Evolutionary conservation across 2,888 invertebrate genomes (phyloP).

Genomic region (Steinernema hermaphroditum): DNA sequence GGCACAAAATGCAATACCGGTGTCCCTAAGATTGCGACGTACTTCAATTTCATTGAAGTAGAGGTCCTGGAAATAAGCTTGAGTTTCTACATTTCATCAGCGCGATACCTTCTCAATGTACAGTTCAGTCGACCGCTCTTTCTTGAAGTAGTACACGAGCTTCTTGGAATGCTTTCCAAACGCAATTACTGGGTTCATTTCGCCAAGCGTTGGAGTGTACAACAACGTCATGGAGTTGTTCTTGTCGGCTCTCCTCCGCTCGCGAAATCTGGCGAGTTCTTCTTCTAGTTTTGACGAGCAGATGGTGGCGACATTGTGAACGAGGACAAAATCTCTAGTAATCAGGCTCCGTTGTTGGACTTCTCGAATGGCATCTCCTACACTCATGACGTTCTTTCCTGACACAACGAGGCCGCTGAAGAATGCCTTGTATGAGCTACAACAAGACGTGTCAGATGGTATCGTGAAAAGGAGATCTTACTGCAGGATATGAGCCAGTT

Average conservation of each 20-base stretch:
- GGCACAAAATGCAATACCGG: conserved; percentile 56
- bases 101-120: conserved; percentile 43
- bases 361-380: conserved; percentile 58
- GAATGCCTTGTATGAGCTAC: not conserved
- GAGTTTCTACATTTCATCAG: not conserved
- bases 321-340: conserved; percentile 54
- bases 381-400: conserved; percentile 41
- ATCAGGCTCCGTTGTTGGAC: conserved; percentile 48
- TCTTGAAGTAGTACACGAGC: conserved; percentile 43
- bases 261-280: conserved; percentile 46
- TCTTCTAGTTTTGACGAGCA: conserved; percentile 43
- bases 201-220: conserved; percentile 35
- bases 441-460: no score
- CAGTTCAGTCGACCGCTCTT: conserved; percentile 32
- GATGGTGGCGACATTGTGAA: conserved; percentile 52
- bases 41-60: conserved; percentile 48
- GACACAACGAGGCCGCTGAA: conserved; percentile 35
- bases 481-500: not conserved
- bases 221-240: conserved; percentile 56
- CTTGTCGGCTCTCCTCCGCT: conserved; percentile 44
- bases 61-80: conserved; percentile 38
- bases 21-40: conserved; percentile 50
- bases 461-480: not conserved
- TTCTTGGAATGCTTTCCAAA: conserved; percentile 43
- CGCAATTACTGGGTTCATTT: conserved; percentile 39